phyloP scores from a whole-genome alignment of 1,140 invertebrate species.

The Drosophila hydei region DNA sequence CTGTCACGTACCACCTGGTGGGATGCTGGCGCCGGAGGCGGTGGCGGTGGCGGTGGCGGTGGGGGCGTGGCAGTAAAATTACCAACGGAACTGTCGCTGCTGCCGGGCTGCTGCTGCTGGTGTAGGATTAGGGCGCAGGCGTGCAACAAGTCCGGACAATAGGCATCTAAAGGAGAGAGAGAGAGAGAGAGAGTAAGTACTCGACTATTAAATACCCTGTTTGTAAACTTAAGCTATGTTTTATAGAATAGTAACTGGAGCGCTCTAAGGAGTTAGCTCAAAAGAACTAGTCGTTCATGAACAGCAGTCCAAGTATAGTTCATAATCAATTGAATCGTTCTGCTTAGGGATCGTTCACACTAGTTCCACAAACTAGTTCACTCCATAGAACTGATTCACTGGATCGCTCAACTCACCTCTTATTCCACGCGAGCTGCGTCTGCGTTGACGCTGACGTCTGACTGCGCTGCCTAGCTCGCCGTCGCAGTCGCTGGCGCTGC shows the following conservation, averaged over 20 bases:
- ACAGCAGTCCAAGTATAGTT: too few species aligned
- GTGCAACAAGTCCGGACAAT: constrained; percentile 79
- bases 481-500: constrained; percentile 47
- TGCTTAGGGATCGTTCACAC: too few species aligned
- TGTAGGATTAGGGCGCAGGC: constrained; percentile 76
- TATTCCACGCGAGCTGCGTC: constrained; percentile 49
- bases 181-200: neutral
- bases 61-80: constrained; percentile 79
- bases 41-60: constrained; percentile 22
- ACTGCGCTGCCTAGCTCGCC: constrained; percentile 31
- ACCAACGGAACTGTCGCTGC: constrained; percentile 76
- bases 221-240: neutral
- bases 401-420: constrained; percentile 48
- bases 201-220: neutral
- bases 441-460: constrained; percentile 55
- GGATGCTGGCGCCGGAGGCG: neutral
- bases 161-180: constrained; percentile 59
- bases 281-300: too few species aligned
- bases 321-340: too few species aligned
- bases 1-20: constrained; percentile 13
- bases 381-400: neutral
- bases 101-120: constrained; percentile 65
- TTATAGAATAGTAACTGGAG: too few species aligned
- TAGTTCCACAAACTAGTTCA: too few species aligned
- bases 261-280: neutral